phyloP scores from a whole-genome alignment of 2,888 invertebrate genomes.

The Petrolisthes cinctipes region DNA sequence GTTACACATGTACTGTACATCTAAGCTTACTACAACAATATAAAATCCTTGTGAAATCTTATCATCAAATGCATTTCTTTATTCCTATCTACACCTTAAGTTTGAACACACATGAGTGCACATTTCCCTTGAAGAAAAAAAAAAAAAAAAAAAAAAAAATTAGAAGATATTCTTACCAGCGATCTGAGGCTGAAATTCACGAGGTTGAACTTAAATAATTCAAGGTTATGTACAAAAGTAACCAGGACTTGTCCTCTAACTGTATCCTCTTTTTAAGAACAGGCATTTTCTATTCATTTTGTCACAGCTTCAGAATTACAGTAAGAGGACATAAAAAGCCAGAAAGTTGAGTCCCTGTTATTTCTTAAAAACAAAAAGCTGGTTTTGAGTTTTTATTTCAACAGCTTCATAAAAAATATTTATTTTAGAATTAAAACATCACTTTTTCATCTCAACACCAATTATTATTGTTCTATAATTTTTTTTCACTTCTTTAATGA shows the following conservation, averaged over 20 bases:
- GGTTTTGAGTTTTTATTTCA: no score
- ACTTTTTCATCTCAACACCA: no score
- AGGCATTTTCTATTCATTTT: no score
- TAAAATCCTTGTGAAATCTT: constrained; percentile 53
- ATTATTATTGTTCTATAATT: no score
- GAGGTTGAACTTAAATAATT: background rate
- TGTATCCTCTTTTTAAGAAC: no score
- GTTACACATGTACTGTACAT: constrained; percentile 3
- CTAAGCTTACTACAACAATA: constrained; percentile 30
- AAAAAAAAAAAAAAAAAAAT: constrained; percentile 3
- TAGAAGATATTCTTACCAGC: background rate
- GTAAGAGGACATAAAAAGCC: no score
- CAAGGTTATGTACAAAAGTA: background rate
- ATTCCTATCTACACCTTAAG: constrained; percentile 21
- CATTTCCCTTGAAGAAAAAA: background rate
- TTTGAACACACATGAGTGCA: constrained; percentile 50
- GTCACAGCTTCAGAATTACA: no score
- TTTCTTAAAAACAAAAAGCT: no score
- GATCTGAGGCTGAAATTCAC: background rate
- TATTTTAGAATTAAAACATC: no score
- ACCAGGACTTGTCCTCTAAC: background rate
- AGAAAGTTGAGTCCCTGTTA: no score
- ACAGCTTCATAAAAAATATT: no score
- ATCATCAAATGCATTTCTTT: constrained; percentile 37
- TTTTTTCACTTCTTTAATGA: no score